Evolutionary conservation across 2,113 vertebrate species (phyloP).

Genomic region (Irena cyanogastra): DNA sequence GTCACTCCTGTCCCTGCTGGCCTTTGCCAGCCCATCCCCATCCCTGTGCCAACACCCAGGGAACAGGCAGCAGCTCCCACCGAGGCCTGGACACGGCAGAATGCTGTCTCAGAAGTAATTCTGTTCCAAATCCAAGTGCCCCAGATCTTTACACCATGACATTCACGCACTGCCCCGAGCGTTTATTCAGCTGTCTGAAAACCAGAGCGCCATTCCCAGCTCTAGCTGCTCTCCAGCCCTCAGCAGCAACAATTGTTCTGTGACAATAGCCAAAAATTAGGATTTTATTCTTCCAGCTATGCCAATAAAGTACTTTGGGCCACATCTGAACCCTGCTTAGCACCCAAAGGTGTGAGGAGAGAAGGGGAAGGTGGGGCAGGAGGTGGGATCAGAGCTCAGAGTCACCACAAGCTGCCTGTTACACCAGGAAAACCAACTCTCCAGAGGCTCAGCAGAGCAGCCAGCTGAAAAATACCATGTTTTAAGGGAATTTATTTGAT

Average conservation of each 20-base stretch:
- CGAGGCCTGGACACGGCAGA: background rate
- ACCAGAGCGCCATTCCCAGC: background rate
- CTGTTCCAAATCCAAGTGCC: background rate
- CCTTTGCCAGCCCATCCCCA: background rate
- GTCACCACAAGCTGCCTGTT: background rate
- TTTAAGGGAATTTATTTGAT: background rate
- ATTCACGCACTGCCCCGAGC: background rate
- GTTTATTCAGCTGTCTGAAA: background rate
- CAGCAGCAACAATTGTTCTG: background rate
- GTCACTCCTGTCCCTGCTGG: background rate
- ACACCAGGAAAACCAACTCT: background rate
- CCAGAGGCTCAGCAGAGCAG: background rate
- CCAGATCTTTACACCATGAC: background rate
- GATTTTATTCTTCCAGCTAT: background rate
- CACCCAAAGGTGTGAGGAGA: background rate
- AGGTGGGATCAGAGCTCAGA: background rate
- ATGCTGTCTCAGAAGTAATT: rapidly evolving
- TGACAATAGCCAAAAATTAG: background rate
- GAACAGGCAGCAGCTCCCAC: background rate
- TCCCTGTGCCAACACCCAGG: rapidly evolving
- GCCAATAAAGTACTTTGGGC: background rate
- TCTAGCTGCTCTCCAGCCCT: background rate
- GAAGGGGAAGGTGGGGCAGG: background rate
- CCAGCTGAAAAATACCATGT: background rate
- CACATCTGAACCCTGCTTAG: rapidly evolving